A percentile compares a stretch with the other conserved stretches of the same genome.
Conservation (phyloP, 1,140 invertebrate species). For the Plutomurus gul region DNA sequence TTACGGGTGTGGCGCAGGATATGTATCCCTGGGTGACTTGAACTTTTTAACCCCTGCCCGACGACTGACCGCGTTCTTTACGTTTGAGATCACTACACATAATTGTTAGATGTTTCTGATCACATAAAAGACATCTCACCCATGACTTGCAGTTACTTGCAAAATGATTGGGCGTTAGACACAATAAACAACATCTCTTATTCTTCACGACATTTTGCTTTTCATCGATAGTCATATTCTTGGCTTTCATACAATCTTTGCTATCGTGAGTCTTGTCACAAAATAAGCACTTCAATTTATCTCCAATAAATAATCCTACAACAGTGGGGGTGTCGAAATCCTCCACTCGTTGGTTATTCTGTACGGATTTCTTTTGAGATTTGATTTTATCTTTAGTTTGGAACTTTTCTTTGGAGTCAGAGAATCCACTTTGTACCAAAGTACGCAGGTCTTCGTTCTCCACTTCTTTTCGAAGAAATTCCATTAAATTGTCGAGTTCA, state of each 20-base stretch:
- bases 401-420: not conserved
- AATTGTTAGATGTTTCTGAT: not conserved
- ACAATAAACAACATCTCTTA: not conserved
- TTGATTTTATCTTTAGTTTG: not conserved
- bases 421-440: conserved; percentile 36
- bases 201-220: not conserved
- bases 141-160: not conserved
- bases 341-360: not conserved
- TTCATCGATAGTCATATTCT: not conserved
- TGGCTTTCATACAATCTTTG: not conserved
- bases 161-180: not conserved
- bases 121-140: not conserved
- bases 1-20: not conserved
- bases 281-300: not conserved
- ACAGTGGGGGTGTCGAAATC: not conserved
- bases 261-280: conserved; percentile 24
- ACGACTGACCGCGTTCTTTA: too few species aligned
- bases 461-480: conserved; percentile 54
- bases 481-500: conserved; percentile 37
- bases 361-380: not conserved
- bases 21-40: too few species aligned
- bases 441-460: conserved; percentile 52
- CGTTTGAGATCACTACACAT: too few species aligned
- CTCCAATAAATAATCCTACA: not conserved
- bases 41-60: too few species aligned